A percentile compares a stretch with the other conserved stretches of the same genome.
phyloP scores from a whole-genome alignment of 1,140 invertebrate species.

The Brachionus koreanus region DNA sequence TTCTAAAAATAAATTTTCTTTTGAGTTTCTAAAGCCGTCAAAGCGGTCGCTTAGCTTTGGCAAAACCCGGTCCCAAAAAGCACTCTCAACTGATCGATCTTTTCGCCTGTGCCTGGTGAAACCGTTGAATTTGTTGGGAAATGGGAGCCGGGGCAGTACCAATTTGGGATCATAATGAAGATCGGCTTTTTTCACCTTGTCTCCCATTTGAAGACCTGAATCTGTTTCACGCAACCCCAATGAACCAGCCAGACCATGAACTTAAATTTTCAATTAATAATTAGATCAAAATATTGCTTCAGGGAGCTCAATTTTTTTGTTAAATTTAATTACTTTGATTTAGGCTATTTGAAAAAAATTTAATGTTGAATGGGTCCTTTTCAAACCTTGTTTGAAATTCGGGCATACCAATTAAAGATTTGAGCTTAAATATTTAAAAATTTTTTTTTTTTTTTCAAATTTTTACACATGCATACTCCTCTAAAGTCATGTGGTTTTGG shows the following conservation, averaged over 20 bases:
- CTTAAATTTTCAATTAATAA: slow-evolving; percentile 28
- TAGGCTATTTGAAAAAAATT: slow-evolving; percentile 8
- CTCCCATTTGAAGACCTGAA: slow-evolving; percentile 30
- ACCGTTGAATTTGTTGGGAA: slow-evolving; percentile 27
- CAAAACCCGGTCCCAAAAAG: slow-evolving; percentile 37
- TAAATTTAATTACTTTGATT: slow-evolving; percentile 24
- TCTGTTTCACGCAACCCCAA: background rate
- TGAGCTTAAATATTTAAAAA: slow-evolving; percentile 24
- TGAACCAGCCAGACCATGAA: background rate
- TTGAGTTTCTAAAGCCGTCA: background rate
- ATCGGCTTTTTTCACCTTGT: slow-evolving; percentile 21
- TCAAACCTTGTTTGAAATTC: slow-evolving; percentile 26
- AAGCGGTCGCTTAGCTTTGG: background rate
- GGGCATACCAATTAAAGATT: background rate
- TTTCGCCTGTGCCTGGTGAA: background rate
- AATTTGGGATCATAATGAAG: slow-evolving; percentile 22
- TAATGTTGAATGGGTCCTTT: slow-evolving; percentile 10
- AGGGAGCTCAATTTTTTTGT: background rate
- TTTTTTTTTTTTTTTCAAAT: background rate
- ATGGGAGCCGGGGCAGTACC: background rate
- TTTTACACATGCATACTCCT: background rate
- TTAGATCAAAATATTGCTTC: background rate
- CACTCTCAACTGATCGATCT: slow-evolving; percentile 34
- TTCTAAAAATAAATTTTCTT: background rate
- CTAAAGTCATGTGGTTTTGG: slow-evolving; percentile 37